Evolutionary conservation across 1,140 invertebrate species (phyloP).

Genomic region (Notospermus geniculatus): DNA sequence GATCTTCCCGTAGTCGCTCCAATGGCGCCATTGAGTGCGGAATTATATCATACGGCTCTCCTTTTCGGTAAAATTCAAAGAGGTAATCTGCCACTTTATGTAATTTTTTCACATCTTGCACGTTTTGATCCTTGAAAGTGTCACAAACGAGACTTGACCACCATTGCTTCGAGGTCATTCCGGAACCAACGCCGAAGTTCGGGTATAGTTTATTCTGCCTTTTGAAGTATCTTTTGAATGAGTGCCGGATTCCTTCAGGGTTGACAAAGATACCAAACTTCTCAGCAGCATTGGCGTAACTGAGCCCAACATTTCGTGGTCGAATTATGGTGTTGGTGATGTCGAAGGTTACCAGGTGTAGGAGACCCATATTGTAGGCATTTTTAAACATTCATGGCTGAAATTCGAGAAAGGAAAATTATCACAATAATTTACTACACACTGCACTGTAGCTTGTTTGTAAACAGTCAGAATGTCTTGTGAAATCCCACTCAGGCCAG

Average conservation of each 20-base stretch:
- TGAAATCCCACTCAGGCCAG: no score
- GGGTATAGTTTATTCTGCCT: constrained; percentile 63
- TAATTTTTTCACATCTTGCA: constrained; percentile 47
- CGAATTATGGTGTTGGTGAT: constrained; percentile 79
- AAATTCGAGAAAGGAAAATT: no score
- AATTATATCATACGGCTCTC: constrained; percentile 69
- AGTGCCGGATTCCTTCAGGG: constrained; percentile 61
- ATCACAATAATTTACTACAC: no score
- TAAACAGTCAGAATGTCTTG: no score
- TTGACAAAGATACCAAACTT: constrained; percentile 68
- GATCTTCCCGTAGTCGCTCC: constrained; percentile 55
- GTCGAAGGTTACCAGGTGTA: constrained; percentile 73
- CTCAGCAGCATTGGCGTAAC: constrained; percentile 70
- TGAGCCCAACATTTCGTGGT: constrained; percentile 68
- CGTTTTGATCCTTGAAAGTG: constrained; percentile 61
- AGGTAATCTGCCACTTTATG: constrained; percentile 59
- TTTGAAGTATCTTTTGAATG: constrained; percentile 66
- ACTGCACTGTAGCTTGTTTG: no score
- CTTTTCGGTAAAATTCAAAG: constrained; percentile 63
- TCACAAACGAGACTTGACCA: constrained; percentile 70
- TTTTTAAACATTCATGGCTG: no score
- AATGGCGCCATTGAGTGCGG: constrained; percentile 67
- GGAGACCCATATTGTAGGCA: constrained; percentile 12
- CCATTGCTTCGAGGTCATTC: constrained; percentile 76
- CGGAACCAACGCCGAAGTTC: constrained; percentile 71